Conservation (phyloP, 2,888 invertebrate species). For the Netelia inedita region DNA sequence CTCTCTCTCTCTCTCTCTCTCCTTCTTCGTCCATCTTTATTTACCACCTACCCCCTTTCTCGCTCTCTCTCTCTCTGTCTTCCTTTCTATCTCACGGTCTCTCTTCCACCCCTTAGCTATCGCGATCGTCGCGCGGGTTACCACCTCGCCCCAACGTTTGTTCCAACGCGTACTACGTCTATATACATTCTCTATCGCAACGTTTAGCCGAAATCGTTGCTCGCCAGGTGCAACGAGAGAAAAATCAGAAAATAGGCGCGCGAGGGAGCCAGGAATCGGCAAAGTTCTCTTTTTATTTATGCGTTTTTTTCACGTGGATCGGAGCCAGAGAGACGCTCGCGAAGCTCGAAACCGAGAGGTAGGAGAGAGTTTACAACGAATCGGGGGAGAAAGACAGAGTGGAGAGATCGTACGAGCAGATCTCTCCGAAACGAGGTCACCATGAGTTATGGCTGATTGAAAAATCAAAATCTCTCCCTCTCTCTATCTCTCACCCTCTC, state of each 20-base stretch:
- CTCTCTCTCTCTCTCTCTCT: constrained; percentile 35
- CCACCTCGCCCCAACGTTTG: constrained; percentile 27
- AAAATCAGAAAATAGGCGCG: neutral
- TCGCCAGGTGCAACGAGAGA: constrained; percentile 36
- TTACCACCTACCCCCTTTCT: constrained; percentile 5
- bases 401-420: constrained; percentile 39
- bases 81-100: constrained; percentile 10
- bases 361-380: constrained; percentile 3
- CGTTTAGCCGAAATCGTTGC: constrained; percentile 17
- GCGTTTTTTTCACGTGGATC: constrained; percentile 39
- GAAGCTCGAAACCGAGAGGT: constrained; percentile 12
- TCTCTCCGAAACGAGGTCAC: constrained; percentile 57
- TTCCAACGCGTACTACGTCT: constrained; percentile 30
- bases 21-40: constrained; percentile 5
- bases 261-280: too few relatives aligned
- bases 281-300: too few relatives aligned
- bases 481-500: constrained; percentile 8
- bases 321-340: constrained; percentile 27
- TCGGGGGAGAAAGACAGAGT: neutral
- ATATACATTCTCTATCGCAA: neutral
- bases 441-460: constrained; percentile 68
- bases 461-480: constrained; percentile 64
- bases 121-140: constrained; percentile 59
- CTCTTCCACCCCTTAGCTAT: constrained; percentile 10
- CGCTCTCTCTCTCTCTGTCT: constrained; percentile 46